A percentile compares a stretch with the other conserved stretches of the same genome.
Conservation (phyloP, 1,140 invertebrate species). For the Pseudomyrmex concolor region DNA sequence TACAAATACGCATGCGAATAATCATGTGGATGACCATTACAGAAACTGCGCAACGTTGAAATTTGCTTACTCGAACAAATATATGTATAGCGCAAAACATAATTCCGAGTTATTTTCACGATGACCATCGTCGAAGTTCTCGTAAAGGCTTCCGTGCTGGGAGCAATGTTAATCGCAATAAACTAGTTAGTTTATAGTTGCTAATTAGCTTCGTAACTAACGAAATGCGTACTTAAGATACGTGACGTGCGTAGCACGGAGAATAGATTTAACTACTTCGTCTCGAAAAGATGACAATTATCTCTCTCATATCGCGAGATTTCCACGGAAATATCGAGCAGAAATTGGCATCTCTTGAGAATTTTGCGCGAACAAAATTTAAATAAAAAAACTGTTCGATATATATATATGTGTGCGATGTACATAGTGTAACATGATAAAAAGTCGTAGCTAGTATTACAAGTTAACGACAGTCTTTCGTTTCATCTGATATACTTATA, state of each 20-base stretch:
- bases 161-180: conserved; percentile 33
- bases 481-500: background rate
- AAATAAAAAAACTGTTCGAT: conserved; percentile 32
- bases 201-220: conserved; percentile 7
- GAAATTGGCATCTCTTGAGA: background rate
- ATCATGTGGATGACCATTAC: background rate
- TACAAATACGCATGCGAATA: background rate
- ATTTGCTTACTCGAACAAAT: background rate
- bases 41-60: background rate
- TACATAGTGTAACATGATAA: background rate
- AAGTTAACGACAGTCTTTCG: background rate
- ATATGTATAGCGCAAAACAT: background rate
- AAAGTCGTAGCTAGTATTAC: background rate
- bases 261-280: conserved; percentile 31
- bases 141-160: background rate
- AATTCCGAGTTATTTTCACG: background rate
- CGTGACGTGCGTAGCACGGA: background rate
- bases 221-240: conserved; percentile 1
- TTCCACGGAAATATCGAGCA: background rate
- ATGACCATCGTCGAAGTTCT: background rate
- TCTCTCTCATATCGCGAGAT: background rate
- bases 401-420: background rate
- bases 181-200: conserved; percentile 43
- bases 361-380: conserved; percentile 7
- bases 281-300: conserved; percentile 1